Evolutionary conservation across 2,888 invertebrate species (phyloP).

Genomic region (Polyploca ridens): DNA sequence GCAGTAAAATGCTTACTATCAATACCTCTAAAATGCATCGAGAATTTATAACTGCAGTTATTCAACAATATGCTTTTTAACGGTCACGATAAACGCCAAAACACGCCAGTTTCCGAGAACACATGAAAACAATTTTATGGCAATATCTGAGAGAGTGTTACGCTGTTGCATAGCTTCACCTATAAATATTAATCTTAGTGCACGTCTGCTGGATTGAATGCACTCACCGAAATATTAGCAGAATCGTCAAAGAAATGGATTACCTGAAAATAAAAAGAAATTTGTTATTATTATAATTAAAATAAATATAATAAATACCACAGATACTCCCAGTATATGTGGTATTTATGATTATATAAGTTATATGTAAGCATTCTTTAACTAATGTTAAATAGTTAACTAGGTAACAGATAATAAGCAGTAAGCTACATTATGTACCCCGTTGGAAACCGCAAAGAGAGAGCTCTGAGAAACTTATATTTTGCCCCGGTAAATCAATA

Average conservation of each 20-base stretch:
- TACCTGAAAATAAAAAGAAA: conserved; percentile 6
- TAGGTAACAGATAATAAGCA: too few relatives aligned
- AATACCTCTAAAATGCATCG: background rate
- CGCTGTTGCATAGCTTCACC: background rate
- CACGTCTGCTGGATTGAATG: background rate
- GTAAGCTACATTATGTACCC: too few relatives aligned
- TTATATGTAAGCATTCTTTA: too few relatives aligned
- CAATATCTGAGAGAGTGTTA: background rate
- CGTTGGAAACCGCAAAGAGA: too few relatives aligned
- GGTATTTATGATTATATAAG: too few relatives aligned
- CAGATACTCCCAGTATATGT: too few relatives aligned
- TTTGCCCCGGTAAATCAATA: too few relatives aligned
- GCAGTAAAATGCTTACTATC: too few relatives aligned
- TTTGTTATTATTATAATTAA: background rate
- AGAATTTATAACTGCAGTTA: background rate
- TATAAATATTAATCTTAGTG: background rate
- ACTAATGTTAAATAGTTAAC: too few relatives aligned
- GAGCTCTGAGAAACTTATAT: too few relatives aligned
- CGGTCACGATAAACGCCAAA: background rate
- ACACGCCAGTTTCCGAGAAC: background rate
- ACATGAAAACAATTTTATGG: background rate
- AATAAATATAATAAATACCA: too few relatives aligned
- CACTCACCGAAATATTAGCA: background rate
- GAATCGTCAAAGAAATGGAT: background rate
- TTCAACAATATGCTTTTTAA: background rate